Evolutionary conservation across 30 jellyfish, hydroid and myxozoan genomes (phyloP), one percentile per base, ranked within the genome.

Genomic region (Clytia hemisphaerica): DNA sequence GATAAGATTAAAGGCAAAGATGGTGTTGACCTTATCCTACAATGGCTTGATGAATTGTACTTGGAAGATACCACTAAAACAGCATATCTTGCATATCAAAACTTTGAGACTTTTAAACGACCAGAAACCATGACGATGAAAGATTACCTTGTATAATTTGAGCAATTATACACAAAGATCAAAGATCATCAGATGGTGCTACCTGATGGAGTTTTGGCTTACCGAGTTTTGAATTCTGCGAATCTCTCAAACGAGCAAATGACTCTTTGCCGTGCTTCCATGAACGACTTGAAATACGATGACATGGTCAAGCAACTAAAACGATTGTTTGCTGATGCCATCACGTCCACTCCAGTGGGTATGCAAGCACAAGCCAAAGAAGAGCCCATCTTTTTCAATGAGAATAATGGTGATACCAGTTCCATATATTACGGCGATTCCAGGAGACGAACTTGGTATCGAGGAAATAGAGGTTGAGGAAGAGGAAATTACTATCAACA

Each of bases 141-240:
- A 26, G 78, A 55, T 14, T 72, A 55, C 51, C 51, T 72, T 19
- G 51, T 25, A 18, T 30, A 72, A 29, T 72, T 54, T 57, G 76
- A 72, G 84, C 2, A 67, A 29, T 48, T 42, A 27, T 67, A 67
- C 64, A 37, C 78, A 54, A 54, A 55, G 29, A 34, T 65, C 37
- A 55, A 72, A 53, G 76, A 28, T n/a, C 84, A 72, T 72, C 44
- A 34, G 7, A 72, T 35, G 78, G 78, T 24, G 42, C 45, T 65
- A 65, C 78, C 76, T 35, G 66, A 72, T 37, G 84, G 78, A 34
- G 84, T 54, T n/a, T 65, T 32, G 44, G 78, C 84, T 62, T 55
- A 72, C 34, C 37, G 78, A 37, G 84, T 72, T 33, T 72, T 55
- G 49, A 72, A 55, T 49, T 72, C 84, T 12, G 84, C 84, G 34